phyloP scores from a whole-genome alignment of 2,888 invertebrate species.

The Lasioglossum pauxillum region DNA sequence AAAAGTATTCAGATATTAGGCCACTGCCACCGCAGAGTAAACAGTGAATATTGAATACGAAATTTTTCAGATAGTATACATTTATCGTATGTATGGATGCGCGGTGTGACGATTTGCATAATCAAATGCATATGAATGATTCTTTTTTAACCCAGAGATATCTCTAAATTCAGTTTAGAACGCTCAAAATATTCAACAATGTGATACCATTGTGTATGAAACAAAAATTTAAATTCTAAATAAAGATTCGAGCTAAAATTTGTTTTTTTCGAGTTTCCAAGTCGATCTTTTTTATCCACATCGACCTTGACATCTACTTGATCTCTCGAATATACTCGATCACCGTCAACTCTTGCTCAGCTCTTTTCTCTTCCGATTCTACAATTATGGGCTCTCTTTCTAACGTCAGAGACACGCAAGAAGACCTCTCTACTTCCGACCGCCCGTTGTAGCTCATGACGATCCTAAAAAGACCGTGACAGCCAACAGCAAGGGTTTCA shows the following conservation, averaged over 20 bases:
- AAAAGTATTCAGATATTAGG: constrained; percentile 8
- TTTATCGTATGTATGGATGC: background rate
- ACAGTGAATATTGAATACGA: background rate
- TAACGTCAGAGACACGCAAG: background rate
- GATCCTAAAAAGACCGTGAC: background rate
- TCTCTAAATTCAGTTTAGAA: background rate
- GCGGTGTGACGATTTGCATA: background rate
- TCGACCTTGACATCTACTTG: background rate
- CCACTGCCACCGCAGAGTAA: background rate
- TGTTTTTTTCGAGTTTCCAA: background rate
- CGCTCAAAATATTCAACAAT: background rate
- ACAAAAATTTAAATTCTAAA: background rate
- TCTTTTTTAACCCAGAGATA: background rate
- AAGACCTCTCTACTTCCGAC: background rate
- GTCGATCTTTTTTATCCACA: background rate
- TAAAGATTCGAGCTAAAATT: background rate
- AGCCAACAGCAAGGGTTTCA: background rate
- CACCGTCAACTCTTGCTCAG: background rate
- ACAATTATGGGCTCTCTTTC: background rate
- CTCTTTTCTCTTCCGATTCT: background rate
- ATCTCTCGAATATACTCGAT: background rate
- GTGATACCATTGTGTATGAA: background rate
- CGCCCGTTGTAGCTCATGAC: background rate
- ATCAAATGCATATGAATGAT: background rate
- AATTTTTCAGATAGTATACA: background rate